Evolutionary conservation across 2,113 vertebrate species (phyloP).

Genomic region (Thunnus maccoyii): DNA sequence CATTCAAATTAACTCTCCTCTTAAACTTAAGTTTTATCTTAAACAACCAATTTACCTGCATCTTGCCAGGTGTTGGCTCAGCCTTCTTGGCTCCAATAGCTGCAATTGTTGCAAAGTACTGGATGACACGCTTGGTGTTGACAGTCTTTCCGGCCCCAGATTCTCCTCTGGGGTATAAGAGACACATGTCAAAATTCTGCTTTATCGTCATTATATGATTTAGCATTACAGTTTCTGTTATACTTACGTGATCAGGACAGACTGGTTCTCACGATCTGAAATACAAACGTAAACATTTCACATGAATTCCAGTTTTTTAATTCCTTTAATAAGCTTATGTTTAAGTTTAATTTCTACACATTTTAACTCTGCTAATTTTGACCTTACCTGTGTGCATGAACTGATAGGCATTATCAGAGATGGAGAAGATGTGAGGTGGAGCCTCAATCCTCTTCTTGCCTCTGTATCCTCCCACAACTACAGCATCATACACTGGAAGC

Average conservation of each 20-base stretch:
- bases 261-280: constrained; percentile 88
- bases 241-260: constrained; percentile 69
- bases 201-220: no score
- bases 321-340: no score
- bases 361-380: no score
- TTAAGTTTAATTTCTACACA: no score
- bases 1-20: no score
- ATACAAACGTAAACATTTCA: no score
- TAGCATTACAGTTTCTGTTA: neutral
- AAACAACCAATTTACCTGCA: constrained; percentile 81
- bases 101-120: constrained; percentile 96
- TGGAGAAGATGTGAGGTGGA: constrained; percentile 83
- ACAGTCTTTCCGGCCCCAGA: constrained; percentile 96
- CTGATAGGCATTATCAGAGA: constrained; percentile 84
- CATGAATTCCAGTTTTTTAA: no score
- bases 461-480: constrained; percentile 72
- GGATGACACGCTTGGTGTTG: constrained; percentile 91
- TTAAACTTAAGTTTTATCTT: neutral
- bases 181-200: no score
- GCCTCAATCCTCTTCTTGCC: constrained; percentile 84
- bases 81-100: constrained; percentile 69
- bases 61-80: constrained; percentile 77
- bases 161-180: constrained; percentile 88
- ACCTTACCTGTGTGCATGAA: constrained; percentile 82
- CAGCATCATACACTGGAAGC: constrained; percentile 86